These are phyloP conservation scores for Condylostylus longicornis DNA, from an alignment of 1,140 invertebrate genomes.

Conservation along the genomic window DNA sequence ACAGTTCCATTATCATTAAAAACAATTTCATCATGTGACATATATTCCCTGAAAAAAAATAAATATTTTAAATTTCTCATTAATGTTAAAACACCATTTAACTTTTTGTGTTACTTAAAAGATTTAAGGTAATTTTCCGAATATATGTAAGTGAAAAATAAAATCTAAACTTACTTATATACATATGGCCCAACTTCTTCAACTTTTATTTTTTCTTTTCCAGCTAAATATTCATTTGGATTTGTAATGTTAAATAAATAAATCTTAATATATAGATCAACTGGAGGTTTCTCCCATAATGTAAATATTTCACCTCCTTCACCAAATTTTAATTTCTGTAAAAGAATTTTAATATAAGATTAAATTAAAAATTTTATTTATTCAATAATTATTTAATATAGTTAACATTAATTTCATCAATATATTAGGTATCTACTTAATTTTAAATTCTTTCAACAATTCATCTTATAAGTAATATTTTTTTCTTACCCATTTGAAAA, in stretches of 20 bases:
- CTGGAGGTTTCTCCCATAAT: slow-evolving; percentile 68
- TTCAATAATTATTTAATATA: slow-evolving; percentile 1
- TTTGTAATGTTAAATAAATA: slow-evolving; percentile 85
- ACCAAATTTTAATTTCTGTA: slow-evolving; percentile 53
- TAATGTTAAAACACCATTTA: not conserved
- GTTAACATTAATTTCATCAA: not conserved
- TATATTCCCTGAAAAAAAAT: slow-evolving; percentile 41
- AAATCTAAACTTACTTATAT: slow-evolving; percentile 53
- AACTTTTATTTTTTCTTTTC: slow-evolving; percentile 53
- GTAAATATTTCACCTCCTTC: slow-evolving; percentile 67
- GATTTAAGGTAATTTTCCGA: not conserved
- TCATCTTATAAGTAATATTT: slow-evolving; percentile 1
- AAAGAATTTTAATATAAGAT: slow-evolving; percentile 8
- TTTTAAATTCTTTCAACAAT: not conserved
- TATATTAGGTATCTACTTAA: slow-evolving; percentile 1
- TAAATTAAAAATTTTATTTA: not conserved
- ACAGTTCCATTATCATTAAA: slow-evolving; percentile 65
- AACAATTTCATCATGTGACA: slow-evolving; percentile 50
- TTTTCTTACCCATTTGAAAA: slow-evolving; percentile 44
- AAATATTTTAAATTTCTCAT: not conserved
- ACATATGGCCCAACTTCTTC: slow-evolving; percentile 79
- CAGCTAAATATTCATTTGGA: slow-evolving; percentile 56
- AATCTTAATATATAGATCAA: slow-evolving; percentile 68
- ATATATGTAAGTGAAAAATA: not conserved
- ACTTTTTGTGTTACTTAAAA: not conserved